These are phyloP conservation scores for Nysson spinosus DNA, from an alignment of 2,888 invertebrate species.

Conservation along the genomic window DNA sequence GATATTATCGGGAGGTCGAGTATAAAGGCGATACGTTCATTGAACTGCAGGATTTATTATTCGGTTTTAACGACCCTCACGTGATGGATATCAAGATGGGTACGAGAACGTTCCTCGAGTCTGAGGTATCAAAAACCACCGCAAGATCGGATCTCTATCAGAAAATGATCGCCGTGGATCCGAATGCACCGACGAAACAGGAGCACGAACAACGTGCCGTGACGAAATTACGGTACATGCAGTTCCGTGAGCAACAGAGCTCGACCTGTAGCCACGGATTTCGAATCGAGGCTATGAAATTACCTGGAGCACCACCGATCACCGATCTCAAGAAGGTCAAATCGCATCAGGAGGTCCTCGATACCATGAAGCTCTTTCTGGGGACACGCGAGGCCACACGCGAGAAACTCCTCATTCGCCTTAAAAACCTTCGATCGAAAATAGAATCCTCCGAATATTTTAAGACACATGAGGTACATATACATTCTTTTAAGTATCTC, in stretches of 20 bases:
- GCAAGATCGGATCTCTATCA: conserved; percentile 93
- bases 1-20: conserved; percentile 89
- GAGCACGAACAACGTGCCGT: conserved; percentile 91
- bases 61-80: conserved; percentile 93
- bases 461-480: conserved; percentile 87
- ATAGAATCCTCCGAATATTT: conserved; percentile 93
- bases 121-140: conserved; percentile 93
- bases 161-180: conserved; percentile 96
- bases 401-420: conserved; percentile 84
- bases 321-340: conserved; percentile 94
- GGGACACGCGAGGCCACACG: conserved; percentile 83
- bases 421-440: conserved; percentile 86
- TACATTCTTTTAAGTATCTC: neutral
- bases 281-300: conserved; percentile 96
- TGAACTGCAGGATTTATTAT: conserved; percentile 95
- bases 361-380: conserved; percentile 87
- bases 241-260: conserved; percentile 95
- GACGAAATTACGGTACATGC: conserved; percentile 98
- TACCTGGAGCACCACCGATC: conserved; percentile 88
- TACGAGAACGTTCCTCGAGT: conserved; percentile 95
- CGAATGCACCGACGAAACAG: conserved; percentile 88
- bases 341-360: conserved; percentile 85
- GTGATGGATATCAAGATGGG: conserved; percentile 99
- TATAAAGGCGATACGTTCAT: conserved; percentile 91
- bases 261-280: conserved; percentile 96